Base-by-base conservation (phyloP, 2,113 vertebrate genomes). In the Carettochelys insculpta region DNA sequence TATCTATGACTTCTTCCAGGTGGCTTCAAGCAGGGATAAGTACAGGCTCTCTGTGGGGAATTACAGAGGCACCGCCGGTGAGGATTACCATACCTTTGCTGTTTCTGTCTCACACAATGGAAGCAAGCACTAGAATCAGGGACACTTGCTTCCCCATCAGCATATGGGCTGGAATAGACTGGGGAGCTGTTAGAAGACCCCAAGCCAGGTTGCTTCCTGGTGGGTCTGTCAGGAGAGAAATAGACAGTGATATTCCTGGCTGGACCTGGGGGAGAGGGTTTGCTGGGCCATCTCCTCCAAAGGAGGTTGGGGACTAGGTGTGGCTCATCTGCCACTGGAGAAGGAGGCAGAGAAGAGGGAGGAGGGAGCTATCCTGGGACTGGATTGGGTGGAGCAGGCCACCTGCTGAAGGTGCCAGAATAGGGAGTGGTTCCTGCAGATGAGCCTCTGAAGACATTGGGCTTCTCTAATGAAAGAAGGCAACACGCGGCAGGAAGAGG, bases 21-120 rank as follows among this genome's bases (percentile, higher is more conserved):
- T 98, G 82, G 98, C 97, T 25, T 96, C 97, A 0, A 96, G 96
- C 96, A 98, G 96, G 89, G 98, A 98, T 86, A 98, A 98, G 88
- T 98, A 98, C 90, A 98, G 92, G 83, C 98, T 99, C 29, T 97
- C 97, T 0, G 95, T 99, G 8, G 98, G 98, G 81, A 98, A 96
- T 81, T 99, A 98, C 95, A 97, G 98, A 27, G 99, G 98, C 96
- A 98, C 87, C 41, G 99, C 99, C 92, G 98, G 98, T 98, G 85
- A 93, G 97, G 14, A 86, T 53, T 1, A 13, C 10, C 1, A 0
- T 19, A 4, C 53, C 79, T 41, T 2, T 10, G 68, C 52, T 88
- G 34, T 20, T 11, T 85, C 50, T 87, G 86, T 65, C 51, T 51
- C 2, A 5, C n/a, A 12, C 20, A 34, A 50, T 38, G 16, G 13